Evolutionary conservation across 2,888 invertebrate genomes (phyloP).

Genomic region (Cantharis lateralis): DNA sequence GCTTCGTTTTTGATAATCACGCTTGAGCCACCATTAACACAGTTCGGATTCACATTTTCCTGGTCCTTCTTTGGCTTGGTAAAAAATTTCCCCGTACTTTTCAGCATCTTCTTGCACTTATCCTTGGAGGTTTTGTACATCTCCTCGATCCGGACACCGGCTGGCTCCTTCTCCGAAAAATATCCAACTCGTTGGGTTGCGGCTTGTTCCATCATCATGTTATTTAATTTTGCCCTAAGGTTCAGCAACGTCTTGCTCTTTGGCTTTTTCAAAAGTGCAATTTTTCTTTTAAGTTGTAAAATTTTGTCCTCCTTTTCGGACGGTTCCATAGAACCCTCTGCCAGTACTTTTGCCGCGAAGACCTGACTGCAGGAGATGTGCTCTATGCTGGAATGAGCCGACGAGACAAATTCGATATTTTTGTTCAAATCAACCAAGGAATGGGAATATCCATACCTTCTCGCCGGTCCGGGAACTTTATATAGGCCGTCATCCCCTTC

Average conservation of each 20-base stretch:
- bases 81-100: constrained; percentile 51
- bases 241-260: constrained; percentile 48
- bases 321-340: constrained; percentile 22
- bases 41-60: constrained; percentile 37
- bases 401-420: constrained; percentile 37
- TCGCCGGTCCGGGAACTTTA: constrained; percentile 50
- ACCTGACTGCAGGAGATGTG: constrained; percentile 52
- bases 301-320: constrained; percentile 45
- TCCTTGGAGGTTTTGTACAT: constrained; percentile 53
- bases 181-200: constrained; percentile 52
- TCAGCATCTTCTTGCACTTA: constrained; percentile 51
- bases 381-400: constrained; percentile 50
- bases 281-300: constrained; percentile 43
- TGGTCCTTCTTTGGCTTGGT: constrained; percentile 35
- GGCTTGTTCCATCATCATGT: constrained; percentile 50
- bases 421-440: constrained; percentile 51
- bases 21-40: constrained; percentile 34
- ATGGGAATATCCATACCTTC: constrained; percentile 47
- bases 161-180: constrained; percentile 47
- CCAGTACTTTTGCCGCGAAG: constrained; percentile 13
- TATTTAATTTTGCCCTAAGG: constrained; percentile 49
- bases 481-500: constrained; percentile 48
- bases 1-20: constrained; percentile 46
- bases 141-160: constrained; percentile 50
- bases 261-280: constrained; percentile 44